Base-by-base conservation (phyloP, 2,113 vertebrate species). In the Morone chrysops region DNA sequence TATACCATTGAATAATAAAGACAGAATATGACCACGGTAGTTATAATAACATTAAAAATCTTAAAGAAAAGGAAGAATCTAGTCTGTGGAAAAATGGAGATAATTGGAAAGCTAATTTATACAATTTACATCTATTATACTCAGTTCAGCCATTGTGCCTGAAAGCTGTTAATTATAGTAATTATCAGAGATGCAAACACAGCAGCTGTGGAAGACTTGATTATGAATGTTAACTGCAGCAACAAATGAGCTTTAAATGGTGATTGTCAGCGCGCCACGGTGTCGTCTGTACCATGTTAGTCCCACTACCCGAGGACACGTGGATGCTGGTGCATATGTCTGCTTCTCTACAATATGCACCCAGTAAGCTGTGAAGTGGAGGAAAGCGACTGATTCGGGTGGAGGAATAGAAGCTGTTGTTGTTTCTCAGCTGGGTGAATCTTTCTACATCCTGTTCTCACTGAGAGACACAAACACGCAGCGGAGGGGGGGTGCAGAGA, bases 371-470 rank as follows among this genome's bases (percentile, higher is more conserved):
- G 77, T 25, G 69, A 81, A 65, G 16, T 6, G 3, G 61, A 75
- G 20, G 56, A 45, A 31, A 50, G 56, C 0, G 11, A 68, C 20
- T 48, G 31, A 47, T 70, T 61, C 38, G 40, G 51, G 22, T 6
- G 8, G 10, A 59, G 56, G 50, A 54, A 61, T 63, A 20, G 48
- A 53, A 50, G 53, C 68, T 77, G 72, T 61, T 56, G 70, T 76
- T 76, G 68, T 53, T 18, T 87, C 71, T 90, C 83, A 78, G 89
- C 82, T 85, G 87, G 75, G 62, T 67, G 31, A 80, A 38, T 57
- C 41, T 3, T 50, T 67, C 38, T 62, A 40, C 69, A 61, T 84
- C 88, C 87, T 80, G 85, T 75, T 84, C 62, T 83, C 63, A 16
- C n/a, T 47, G 78, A 81, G 77, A 66, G 61, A 78, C 70, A 38